Conservation (phyloP, 1,140 invertebrate genomes). For the Nebria ingens region DNA sequence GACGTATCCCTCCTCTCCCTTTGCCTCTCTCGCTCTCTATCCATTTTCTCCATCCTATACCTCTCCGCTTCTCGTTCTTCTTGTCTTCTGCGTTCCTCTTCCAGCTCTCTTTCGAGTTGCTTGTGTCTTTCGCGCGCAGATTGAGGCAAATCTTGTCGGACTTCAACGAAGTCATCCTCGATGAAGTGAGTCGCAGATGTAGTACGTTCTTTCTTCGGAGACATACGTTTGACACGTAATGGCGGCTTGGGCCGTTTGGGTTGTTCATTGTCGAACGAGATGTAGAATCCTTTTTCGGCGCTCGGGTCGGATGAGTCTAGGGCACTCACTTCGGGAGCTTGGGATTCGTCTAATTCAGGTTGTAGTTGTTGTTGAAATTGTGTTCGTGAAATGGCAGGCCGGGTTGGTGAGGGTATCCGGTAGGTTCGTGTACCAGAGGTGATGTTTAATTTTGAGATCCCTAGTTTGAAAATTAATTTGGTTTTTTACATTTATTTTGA, state of each 20-base stretch:
- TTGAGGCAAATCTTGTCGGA: background rate
- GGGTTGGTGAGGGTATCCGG: conserved; percentile 70
- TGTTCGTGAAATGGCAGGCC: conserved; percentile 57
- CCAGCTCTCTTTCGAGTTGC: conserved; percentile 30
- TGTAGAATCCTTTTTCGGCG: conserved; percentile 89
- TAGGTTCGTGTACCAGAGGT: conserved; percentile 79
- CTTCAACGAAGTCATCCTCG: background rate
- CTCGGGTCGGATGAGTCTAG: conserved; percentile 37
- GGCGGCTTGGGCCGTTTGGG: conserved; percentile 84
- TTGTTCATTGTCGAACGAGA: conserved; percentile 79
- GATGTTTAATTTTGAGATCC: conserved; percentile 63
- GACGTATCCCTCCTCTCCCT: conserved; percentile 39
- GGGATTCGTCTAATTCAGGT: conserved; percentile 36
- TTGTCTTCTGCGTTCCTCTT: conserved; percentile 33
- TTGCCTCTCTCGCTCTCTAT: conserved; percentile 36
- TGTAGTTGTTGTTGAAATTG: conserved; percentile 50
- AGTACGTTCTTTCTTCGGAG: conserved; percentile 59
- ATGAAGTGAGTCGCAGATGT: conserved; percentile 20
- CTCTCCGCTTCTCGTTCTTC: conserved; percentile 34
- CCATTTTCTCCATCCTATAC: conserved; percentile 32
- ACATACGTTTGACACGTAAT: conserved; percentile 60
- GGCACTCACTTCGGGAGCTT: conserved; percentile 24
- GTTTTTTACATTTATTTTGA: too few species aligned
- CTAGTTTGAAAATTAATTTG: too few species aligned
- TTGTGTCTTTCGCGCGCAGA: conserved; percentile 25